Evolutionary conservation across 1,140 invertebrate species (phyloP), one percentile per base, ranked within the genome.

Genomic region (Drosophila quadrilineata): DNA sequence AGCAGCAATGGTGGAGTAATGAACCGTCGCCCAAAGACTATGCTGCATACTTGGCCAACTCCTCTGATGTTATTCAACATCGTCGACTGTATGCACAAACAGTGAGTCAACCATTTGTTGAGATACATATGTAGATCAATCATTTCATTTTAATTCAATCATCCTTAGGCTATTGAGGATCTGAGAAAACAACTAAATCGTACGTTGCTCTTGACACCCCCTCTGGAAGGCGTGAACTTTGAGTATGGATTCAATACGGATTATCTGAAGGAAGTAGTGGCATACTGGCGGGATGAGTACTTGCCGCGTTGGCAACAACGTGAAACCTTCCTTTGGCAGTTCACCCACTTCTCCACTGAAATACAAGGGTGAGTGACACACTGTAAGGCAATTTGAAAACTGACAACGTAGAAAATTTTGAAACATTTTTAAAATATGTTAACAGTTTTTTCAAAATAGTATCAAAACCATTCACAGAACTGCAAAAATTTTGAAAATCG

Each of bases 171-270:
- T 3, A 88, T 89, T 35, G 48, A 71, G 9, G 70, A 79, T 12
- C 33, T 89, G 12, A 53, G 17, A 0, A 26, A 54, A 5, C 65
- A 52, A 2, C 43, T 89, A 4, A 89, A 79, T 57, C 62, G 71
- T 24, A 71, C 70, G 4, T 52, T 87, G 5, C 73, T 53, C 0
- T 57, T 88, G 0, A 67, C 90, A 3, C 90, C 91, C 2, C 92
- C 94, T 0, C 74, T 96, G 33, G 93, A 95, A 77, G 93, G 92
- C 6, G 68, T 75, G 24, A 64, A 67, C 16, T 96, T 96, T 66
- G 89, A 93, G 58, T 96, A 96, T 88, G 96, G 96, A 1, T 94
- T 96, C 53, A 95, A 96, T 80, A 91, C 93, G 0, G 89, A 93
- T 19, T 93, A 93, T 76, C 89, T 97, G 3, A 90, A 92, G 52